A percentile compares a stretch with the other conserved stretches of the same genome.
These are phyloP conservation scores for Psittacula echo DNA, from an alignment of 2,797 vertebrate genomes.

Conservation along the genomic window DNA sequence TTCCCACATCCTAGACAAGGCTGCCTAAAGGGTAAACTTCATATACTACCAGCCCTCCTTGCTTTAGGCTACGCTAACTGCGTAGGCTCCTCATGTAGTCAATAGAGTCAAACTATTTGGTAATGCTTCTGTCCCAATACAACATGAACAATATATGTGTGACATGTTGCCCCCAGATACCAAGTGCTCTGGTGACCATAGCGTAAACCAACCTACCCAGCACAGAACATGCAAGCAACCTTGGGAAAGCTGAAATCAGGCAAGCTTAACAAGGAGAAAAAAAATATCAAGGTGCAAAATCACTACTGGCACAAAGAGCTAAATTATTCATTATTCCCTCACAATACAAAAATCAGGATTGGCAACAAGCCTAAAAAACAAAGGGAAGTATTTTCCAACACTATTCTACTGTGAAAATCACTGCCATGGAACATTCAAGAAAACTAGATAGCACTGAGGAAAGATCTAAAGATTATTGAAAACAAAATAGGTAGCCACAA, in stretches of 20 bases:
- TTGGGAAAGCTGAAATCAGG: background rate
- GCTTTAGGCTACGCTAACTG: background rate
- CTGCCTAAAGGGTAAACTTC: background rate
- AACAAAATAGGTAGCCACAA: background rate
- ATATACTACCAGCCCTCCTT: background rate
- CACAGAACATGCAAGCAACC: background rate
- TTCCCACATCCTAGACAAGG: background rate
- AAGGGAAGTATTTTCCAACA: background rate
- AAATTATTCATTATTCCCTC: background rate
- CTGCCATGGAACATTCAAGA: background rate
- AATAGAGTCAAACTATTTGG: background rate
- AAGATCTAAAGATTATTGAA: background rate
- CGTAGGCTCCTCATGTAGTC: rapidly evolving
- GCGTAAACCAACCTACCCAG: background rate
- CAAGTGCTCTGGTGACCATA: background rate
- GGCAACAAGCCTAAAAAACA: background rate
- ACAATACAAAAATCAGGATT: background rate
- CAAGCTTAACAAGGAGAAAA: background rate
- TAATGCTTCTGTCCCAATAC: background rate
- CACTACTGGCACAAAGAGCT: background rate
- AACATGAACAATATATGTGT: rapidly evolving
- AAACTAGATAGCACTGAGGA: background rate
- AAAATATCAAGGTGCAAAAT: background rate
- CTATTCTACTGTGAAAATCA: background rate
- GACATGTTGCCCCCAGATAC: background rate